A percentile compares a stretch with the other conserved stretches of the same genome.
phyloP scores from a whole-genome alignment of 2,113 vertebrate genomes.

The Elaphurus davidianus region DNA sequence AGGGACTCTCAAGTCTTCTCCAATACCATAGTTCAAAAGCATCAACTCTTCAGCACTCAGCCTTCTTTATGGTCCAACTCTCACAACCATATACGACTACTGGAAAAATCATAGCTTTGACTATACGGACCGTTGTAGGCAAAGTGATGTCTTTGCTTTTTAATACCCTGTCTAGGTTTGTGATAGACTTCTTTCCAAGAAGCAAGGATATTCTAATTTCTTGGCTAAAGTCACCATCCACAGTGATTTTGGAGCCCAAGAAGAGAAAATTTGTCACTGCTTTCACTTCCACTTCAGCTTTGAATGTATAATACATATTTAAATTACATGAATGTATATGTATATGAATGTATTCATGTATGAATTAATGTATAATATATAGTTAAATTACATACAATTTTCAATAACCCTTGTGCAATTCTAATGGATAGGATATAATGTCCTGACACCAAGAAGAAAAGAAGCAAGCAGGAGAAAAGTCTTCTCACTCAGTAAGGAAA shows the following conservation, averaged over 20 bases:
- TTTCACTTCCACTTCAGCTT: background rate
- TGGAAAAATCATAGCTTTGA: background rate
- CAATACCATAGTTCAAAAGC: background rate
- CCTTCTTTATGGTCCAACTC: background rate
- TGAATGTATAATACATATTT: background rate
- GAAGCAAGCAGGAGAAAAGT: background rate
- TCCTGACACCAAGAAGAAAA: background rate
- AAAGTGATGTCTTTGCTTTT: background rate
- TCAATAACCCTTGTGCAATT: background rate
- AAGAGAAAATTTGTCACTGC: background rate
- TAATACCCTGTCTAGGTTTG: background rate
- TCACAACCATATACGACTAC: background rate
- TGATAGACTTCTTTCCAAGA: background rate
- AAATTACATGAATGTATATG: background rate
- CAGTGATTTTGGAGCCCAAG: background rate
- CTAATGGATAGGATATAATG: background rate
- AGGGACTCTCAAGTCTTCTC: background rate
- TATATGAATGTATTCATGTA: background rate
- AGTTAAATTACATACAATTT: background rate
- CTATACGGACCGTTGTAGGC: accelerated
- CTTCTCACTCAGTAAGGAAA: background rate
- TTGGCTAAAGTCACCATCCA: background rate
- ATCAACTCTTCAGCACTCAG: background rate
- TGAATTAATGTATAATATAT: background rate
- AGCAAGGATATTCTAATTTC: background rate